Evolutionary conservation across 2,113 vertebrate genomes (phyloP).

Genomic region (Hippolais icterina): DNA sequence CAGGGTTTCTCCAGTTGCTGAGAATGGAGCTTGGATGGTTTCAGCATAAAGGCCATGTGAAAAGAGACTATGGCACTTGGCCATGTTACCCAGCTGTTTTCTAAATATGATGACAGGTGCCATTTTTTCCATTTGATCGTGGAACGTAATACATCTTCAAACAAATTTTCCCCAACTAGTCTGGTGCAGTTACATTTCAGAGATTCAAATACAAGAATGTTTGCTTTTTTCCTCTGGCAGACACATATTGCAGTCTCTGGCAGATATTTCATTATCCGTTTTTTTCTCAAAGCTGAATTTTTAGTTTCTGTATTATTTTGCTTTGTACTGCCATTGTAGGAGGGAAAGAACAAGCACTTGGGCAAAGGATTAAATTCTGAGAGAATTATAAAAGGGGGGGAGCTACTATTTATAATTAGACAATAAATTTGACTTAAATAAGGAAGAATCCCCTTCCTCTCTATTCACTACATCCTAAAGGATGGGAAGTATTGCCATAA

Average conservation of each 20-base stretch:
- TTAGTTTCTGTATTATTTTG: neutral
- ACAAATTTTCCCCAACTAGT: slow-evolving; percentile 72
- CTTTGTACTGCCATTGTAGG: neutral
- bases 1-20: slow-evolving; percentile 64
- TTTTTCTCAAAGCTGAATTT: neutral
- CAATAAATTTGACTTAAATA: neutral
- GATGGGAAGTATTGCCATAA: neutral
- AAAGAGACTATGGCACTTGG: slow-evolving; percentile 66
- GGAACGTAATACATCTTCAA: slow-evolving; percentile 84
- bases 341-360: neutral
- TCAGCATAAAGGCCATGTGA: slow-evolving; percentile 71
- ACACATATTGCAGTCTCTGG: neutral
- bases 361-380: neutral
- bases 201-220: slow-evolving; percentile 51
- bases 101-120: slow-evolving; percentile 79
- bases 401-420: neutral
- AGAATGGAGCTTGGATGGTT: slow-evolving; percentile 61
- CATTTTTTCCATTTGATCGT: slow-evolving; percentile 80
- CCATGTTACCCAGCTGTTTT: slow-evolving; percentile 77
- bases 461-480: neutral
- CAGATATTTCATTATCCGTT: neutral
- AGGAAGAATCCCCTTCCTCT: neutral
- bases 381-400: neutral
- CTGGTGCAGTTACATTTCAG: slow-evolving; percentile 62
- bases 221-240: neutral